Evolutionary conservation across 2,888 invertebrate species (phyloP).

Genomic region (Cybosia mesomella): DNA sequence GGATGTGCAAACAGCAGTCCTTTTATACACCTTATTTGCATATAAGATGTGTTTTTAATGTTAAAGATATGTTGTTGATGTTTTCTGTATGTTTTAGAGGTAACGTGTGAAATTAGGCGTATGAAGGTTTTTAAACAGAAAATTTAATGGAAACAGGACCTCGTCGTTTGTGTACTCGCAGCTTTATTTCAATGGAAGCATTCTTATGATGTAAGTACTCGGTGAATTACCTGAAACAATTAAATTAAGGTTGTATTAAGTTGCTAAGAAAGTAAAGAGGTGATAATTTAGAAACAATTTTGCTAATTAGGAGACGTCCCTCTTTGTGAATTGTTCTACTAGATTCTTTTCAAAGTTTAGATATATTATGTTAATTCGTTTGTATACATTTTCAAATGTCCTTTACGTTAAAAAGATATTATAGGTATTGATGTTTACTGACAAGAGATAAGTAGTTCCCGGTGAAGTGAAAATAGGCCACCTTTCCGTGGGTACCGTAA

Average conservation of each 20-base stretch:
- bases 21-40: slow-evolving; percentile 29
- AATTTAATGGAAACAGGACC: slow-evolving; percentile 29
- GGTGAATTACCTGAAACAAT: slow-evolving; percentile 47
- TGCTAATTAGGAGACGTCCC: neutral
- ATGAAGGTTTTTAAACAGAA: slow-evolving; percentile 10
- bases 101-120: slow-evolving; percentile 16
- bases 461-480: too few species aligned
- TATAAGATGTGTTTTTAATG: slow-evolving; percentile 26
- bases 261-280: slow-evolving; percentile 1
- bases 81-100: slow-evolving; percentile 10
- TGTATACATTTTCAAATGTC: too few species aligned
- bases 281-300: neutral
- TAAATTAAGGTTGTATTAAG: slow-evolving; percentile 32
- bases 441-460: too few species aligned
- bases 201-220: neutral
- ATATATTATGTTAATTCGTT: too few species aligned
- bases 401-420: too few species aligned
- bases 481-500: too few species aligned
- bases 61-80: too few species aligned
- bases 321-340: neutral
- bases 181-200: slow-evolving; percentile 23
- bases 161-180: slow-evolving; percentile 31
- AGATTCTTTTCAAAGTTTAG: too few species aligned
- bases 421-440: too few species aligned
- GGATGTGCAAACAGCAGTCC: slow-evolving; percentile 11